Evolutionary conservation across 2,113 vertebrate genomes (phyloP).

Genomic region (Dendrocopos noguchii): DNA sequence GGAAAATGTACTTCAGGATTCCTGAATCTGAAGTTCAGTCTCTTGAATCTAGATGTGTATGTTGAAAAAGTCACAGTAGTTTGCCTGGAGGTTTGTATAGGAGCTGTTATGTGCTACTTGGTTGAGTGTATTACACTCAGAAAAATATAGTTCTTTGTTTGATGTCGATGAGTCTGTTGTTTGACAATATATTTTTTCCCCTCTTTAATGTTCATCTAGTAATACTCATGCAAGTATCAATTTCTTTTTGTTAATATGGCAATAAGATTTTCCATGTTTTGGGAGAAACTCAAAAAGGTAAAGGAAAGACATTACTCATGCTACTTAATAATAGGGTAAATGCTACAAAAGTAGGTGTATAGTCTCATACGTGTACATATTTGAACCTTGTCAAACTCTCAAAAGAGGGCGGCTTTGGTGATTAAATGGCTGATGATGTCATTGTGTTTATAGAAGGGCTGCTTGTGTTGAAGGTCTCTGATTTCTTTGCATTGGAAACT

Average conservation of each 20-base stretch:
- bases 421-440: neutral
- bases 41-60: neutral
- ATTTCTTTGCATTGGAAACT: neutral
- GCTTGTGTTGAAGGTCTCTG: neutral
- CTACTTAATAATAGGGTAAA: neutral
- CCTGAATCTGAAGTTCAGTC: neutral
- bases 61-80: neutral
- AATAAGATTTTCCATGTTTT: neutral
- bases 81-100: neutral
- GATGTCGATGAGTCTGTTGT: neutral
- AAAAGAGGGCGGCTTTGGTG: neutral
- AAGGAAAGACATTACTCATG: neutral
- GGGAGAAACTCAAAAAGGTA: neutral
- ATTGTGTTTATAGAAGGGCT: neutral
- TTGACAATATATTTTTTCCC: neutral
- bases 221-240: neutral
- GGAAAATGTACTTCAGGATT: neutral
- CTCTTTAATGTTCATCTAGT: neutral
- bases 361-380: neutral
- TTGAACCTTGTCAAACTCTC: neutral
- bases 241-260: neutral
- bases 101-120: neutral
- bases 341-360: neutral
- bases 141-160: neutral
- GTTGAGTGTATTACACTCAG: neutral